phyloP scores from a whole-genome alignment of 1,140 invertebrate genomes.

The Meloidogyne hapla region DNA sequence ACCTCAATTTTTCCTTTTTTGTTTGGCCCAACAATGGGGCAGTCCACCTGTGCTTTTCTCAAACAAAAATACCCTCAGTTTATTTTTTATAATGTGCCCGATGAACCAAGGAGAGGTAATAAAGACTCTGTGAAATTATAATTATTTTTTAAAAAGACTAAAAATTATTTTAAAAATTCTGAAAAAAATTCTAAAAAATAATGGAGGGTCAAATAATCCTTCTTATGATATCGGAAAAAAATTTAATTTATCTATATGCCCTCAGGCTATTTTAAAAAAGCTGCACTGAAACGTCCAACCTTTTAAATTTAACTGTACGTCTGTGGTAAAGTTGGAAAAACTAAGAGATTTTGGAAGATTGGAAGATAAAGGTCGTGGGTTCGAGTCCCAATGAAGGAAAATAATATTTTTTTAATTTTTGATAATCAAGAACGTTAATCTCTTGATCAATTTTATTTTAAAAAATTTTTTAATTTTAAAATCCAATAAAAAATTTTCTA shows the following conservation, averaged over 20 bases:
- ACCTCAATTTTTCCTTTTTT: neutral
- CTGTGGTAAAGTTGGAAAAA: too few relatives aligned
- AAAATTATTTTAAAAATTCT: neutral
- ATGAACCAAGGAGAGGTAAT: slow-evolving; percentile 16
- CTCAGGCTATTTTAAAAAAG: too few relatives aligned
- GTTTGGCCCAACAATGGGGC: neutral
- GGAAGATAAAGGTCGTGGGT: too few relatives aligned
- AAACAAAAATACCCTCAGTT: slow-evolving; percentile 9
- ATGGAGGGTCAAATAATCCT: too few relatives aligned
- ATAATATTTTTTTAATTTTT: neutral
- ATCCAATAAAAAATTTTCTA: too few relatives aligned
- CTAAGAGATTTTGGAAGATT: too few relatives aligned
- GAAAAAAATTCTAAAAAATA: too few relatives aligned
- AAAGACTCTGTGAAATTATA: neutral
- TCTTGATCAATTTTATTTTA: neutral
- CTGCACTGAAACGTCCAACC: too few relatives aligned
- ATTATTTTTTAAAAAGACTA: neutral
- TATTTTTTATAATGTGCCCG: slow-evolving; percentile 1
- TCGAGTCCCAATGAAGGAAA: too few relatives aligned
- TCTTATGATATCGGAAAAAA: too few relatives aligned
- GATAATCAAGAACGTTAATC: neutral
- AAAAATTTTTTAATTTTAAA: neutral
- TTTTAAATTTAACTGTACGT: too few relatives aligned
- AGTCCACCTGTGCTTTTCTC: slow-evolving; percentile 23
- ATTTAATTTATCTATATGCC: too few relatives aligned